Conservation (phyloP, 2,113 vertebrate genomes). For the Chlamydotis undulata region DNA sequence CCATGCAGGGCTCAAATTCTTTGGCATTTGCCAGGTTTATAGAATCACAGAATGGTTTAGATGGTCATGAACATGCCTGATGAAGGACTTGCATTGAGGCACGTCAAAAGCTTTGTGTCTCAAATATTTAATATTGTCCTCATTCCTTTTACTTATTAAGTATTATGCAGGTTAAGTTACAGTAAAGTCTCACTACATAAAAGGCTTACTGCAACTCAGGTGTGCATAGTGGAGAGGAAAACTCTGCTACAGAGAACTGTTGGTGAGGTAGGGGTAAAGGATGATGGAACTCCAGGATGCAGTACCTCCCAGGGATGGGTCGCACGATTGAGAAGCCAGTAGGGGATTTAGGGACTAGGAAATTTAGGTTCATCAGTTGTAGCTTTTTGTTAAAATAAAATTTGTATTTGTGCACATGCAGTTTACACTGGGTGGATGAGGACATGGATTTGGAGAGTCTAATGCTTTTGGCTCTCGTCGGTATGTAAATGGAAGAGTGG, state of each 20-base stretch:
- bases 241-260: neutral
- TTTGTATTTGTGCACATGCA: neutral
- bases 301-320: neutral
- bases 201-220: neutral
- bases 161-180: neutral
- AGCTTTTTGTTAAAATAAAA: neutral
- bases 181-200: neutral
- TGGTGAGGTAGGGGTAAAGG: neutral
- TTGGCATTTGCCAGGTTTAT: neutral
- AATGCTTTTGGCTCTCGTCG: neutral
- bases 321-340: fast-evolving
- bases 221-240: neutral
- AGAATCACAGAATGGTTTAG: neutral
- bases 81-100: neutral
- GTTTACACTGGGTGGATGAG: neutral
- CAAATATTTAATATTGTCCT: neutral
- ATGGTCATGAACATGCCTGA: neutral
- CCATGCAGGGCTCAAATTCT: neutral
- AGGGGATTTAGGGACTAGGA: neutral
- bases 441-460: neutral
- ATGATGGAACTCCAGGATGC: neutral
- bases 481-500: fast-evolving
- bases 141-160: neutral
- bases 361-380: neutral
- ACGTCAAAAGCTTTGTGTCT: neutral